Evolutionary conservation across 1,140 invertebrate species (phyloP).

Genomic region (Arion vulgaris): DNA sequence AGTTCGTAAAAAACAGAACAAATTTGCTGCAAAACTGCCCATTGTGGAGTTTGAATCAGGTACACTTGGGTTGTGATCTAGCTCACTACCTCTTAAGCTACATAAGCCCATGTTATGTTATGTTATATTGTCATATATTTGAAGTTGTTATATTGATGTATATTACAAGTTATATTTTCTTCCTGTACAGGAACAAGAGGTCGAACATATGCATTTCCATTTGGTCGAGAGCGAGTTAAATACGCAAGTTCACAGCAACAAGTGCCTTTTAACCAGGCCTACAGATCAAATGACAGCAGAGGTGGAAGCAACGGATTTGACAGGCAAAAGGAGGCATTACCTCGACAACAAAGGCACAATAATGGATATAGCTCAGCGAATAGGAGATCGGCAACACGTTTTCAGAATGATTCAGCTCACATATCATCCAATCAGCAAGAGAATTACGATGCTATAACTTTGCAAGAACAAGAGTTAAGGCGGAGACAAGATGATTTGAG

Average conservation of each 20-base stretch:
- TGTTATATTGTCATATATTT: too few relatives aligned
- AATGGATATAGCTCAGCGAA: background rate
- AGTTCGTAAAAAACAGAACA: too few relatives aligned
- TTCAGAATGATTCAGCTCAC: background rate
- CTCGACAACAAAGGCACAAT: background rate
- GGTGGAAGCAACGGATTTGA: background rate
- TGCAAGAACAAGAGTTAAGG: background rate
- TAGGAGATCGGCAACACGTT: background rate
- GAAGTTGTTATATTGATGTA: too few relatives aligned
- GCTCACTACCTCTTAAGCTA: too few relatives aligned
- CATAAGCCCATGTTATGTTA: too few relatives aligned
- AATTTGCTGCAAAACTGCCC: too few relatives aligned
- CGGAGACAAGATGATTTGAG: conserved; percentile 7
- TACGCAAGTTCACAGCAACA: background rate
- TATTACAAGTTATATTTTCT: too few relatives aligned
- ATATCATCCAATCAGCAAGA: background rate
- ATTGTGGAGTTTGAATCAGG: too few relatives aligned
- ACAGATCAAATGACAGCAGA: background rate
- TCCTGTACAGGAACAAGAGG: background rate
- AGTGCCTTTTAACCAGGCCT: background rate
- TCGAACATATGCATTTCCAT: conserved; percentile 6
- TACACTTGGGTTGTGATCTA: too few relatives aligned
- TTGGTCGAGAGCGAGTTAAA: conserved; percentile 12
- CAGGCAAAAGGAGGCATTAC: background rate
- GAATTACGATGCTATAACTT: background rate